These are phyloP conservation scores for Notamacropus eugenii DNA, from an alignment of 2,797 vertebrate genomes.

Conservation along the genomic window DNA sequence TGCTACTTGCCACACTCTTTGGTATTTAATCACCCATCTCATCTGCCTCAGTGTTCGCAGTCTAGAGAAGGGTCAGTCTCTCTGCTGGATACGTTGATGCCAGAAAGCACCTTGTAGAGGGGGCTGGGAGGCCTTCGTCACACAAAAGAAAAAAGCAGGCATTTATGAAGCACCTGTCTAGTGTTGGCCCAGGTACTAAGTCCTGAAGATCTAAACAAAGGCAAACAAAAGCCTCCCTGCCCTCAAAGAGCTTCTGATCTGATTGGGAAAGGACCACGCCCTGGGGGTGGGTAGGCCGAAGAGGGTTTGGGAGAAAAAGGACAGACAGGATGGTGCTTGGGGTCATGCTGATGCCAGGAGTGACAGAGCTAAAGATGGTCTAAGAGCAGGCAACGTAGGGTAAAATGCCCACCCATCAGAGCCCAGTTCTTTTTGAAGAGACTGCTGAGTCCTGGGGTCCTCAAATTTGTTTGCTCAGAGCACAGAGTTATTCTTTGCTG, in stretches of 20 bases:
- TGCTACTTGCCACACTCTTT: neutral
- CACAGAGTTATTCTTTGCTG: neutral
- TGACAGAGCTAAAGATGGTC: too few species aligned
- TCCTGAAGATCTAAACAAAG: neutral
- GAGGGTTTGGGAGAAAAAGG: neutral
- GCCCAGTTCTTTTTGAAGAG: neutral
- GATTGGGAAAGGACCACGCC: too few species aligned
- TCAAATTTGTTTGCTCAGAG: neutral
- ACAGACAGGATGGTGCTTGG: neutral
- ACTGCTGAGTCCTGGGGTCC: neutral
- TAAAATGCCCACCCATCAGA: neutral
- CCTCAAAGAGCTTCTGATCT: neutral
- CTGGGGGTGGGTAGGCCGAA: neutral
- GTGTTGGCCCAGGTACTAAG: neutral
- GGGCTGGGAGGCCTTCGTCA: neutral
- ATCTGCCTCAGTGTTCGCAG: constrained; percentile 25
- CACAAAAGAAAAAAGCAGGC: neutral
- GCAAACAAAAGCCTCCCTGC: too few species aligned
- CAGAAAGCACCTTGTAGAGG: neutral
- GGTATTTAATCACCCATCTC: constrained; percentile 29
- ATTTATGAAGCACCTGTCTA: neutral
- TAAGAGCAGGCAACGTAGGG: neutral
- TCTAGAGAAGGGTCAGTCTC: neutral
- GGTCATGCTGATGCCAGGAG: neutral
- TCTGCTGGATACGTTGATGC: neutral